Evolutionary conservation across 2,797 vertebrate genomes (phyloP).

Genomic region (Spheniscus humboldti): DNA sequence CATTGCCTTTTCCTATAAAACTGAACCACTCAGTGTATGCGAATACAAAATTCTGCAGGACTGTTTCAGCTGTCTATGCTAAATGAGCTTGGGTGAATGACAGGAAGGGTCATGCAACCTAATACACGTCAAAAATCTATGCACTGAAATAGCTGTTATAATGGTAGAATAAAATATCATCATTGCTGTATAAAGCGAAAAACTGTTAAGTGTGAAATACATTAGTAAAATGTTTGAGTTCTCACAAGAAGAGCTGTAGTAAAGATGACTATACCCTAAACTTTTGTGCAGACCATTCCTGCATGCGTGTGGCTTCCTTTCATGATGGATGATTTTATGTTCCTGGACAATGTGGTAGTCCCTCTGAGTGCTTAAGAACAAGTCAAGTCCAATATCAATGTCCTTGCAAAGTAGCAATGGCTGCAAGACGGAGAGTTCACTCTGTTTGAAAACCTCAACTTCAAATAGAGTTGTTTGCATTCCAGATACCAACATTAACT

Average conservation of each 20-base stretch:
- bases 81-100: background rate
- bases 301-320: background rate
- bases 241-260: background rate
- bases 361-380: background rate
- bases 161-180: background rate
- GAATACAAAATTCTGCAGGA: background rate
- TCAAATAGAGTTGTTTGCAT: background rate
- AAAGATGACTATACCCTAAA: background rate
- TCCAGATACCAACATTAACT: background rate
- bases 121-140: background rate
- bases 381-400: background rate
- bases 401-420: background rate
- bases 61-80: background rate
- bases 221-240: background rate
- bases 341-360: background rate
- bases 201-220: background rate
- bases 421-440: background rate
- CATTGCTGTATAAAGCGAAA: background rate
- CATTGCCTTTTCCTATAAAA: background rate
- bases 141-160: background rate
- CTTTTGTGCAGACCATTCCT: background rate
- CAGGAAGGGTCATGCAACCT: background rate
- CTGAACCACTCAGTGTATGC: background rate
- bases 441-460: background rate
- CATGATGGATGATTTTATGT: background rate